Evolutionary conservation across 2,113 vertebrate species (phyloP).

Genomic region (Tragulus kanchil): DNA sequence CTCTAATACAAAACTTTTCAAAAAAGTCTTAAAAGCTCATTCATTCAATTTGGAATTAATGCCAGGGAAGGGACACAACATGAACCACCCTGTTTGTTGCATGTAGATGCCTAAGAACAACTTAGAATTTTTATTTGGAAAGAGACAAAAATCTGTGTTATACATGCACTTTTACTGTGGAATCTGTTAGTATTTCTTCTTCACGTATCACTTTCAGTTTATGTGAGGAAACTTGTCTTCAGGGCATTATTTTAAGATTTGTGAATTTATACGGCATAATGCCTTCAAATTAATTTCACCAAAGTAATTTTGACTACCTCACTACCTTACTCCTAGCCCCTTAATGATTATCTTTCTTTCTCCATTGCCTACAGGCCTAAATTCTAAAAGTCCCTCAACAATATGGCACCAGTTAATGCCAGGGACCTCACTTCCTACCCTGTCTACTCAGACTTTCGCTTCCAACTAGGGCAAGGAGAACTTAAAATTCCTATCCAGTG

Average conservation of each 20-base stretch:
- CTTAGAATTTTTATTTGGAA: slow-evolving; percentile 63
- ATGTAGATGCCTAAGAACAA: slow-evolving; percentile 69
- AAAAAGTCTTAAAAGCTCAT: slow-evolving; percentile 46
- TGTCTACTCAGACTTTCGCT: slow-evolving; percentile 15
- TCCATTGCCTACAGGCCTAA: background rate
- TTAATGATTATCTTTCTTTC: slow-evolving; percentile 44
- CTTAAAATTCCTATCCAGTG: background rate
- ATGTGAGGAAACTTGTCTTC: slow-evolving; percentile 58
- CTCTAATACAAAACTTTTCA: slow-evolving; percentile 39
- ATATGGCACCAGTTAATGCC: background rate
- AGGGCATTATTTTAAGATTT: slow-evolving; percentile 60
- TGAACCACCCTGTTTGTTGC: slow-evolving; percentile 59
- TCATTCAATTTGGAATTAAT: slow-evolving; percentile 54
- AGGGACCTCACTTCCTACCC: background rate
- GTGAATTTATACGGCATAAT: slow-evolving; percentile 22
- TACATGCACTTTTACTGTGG: slow-evolving; percentile 39
- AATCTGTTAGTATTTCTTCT: slow-evolving; percentile 63
- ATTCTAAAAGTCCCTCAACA: slow-evolving; percentile 22
- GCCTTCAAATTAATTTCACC: slow-evolving; percentile 62
- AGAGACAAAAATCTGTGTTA: slow-evolving; percentile 48
- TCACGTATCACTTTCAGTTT: slow-evolving; percentile 58
- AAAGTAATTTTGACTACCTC: slow-evolving; percentile 44
- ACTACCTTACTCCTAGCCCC: slow-evolving; percentile 8
- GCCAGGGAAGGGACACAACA: slow-evolving; percentile 43
- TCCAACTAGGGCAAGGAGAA: background rate